These are phyloP conservation scores for Leucania comma DNA, from an alignment of 2,888 invertebrate genomes.

Conservation along the genomic window DNA sequence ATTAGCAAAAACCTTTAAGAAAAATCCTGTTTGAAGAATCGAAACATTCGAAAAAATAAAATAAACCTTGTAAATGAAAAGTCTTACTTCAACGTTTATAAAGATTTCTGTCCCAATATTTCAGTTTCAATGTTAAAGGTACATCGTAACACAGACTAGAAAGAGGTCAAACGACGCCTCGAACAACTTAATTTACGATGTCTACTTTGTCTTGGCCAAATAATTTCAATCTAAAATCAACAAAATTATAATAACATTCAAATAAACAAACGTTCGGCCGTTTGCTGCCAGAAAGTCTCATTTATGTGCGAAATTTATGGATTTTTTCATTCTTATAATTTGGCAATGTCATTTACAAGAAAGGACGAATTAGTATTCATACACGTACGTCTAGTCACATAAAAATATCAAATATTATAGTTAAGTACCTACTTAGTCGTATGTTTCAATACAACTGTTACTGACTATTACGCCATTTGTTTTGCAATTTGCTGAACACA, in stretches of 20 bases:
- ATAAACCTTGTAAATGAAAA: conserved; percentile 13
- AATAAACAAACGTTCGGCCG: conserved; percentile 36
- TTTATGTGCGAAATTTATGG: conserved; percentile 42
- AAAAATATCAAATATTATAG: conserved; percentile 56
- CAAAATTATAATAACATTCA: conserved; percentile 40
- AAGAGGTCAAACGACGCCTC: conserved; percentile 48
- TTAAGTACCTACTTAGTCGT: conserved; percentile 36
- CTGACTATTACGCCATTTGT: conserved; percentile 62
- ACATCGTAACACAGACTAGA: conserved; percentile 43
- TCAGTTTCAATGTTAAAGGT: conserved; percentile 53
- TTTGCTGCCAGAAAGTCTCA: conserved; percentile 40
- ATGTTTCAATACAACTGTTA: conserved; percentile 57
- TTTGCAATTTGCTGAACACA: conserved; percentile 63
- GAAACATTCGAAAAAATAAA: conserved; percentile 12
- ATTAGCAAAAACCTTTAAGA: neutral
- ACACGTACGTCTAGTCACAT: conserved; percentile 32
- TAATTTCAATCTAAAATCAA: conserved; percentile 46
- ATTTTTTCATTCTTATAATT: conserved; percentile 38
- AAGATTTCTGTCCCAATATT: conserved; percentile 49
- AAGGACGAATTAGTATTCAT: conserved; percentile 60
- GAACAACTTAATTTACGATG: conserved; percentile 53
- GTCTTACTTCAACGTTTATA: conserved; percentile 4
- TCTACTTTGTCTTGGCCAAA: conserved; percentile 48
- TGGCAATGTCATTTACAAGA: conserved; percentile 53
- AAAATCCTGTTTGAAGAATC: neutral